These are phyloP conservation scores for Oncorhynchus masou DNA, from an alignment of 2,113 vertebrate genomes.

Conservation along the genomic window DNA sequence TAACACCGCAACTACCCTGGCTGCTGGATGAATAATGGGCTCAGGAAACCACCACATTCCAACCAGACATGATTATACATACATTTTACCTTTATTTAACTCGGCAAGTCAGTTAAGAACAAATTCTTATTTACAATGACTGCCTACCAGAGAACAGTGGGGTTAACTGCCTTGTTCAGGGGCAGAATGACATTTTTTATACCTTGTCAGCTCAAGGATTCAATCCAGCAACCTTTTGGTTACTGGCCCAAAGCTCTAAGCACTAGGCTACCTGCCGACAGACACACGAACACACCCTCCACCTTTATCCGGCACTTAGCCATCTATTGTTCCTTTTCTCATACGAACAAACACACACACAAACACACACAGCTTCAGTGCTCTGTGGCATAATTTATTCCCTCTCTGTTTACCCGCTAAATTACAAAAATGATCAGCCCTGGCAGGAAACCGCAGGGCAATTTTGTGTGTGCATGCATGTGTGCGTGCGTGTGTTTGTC, in stretches of 20 bases:
- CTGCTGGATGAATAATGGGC: slow-evolving; percentile 47
- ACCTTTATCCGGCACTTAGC: neutral
- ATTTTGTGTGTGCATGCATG: neutral
- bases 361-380: neutral
- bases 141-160: too few relatives aligned
- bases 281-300: neutral
- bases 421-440: neutral
- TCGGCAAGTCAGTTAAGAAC: too few relatives aligned
- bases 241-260: too few relatives aligned
- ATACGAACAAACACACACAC: neutral
- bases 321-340: neutral
- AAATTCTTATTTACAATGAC: too few relatives aligned
- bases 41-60: slow-evolving; percentile 22
- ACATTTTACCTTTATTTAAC: too few relatives aligned
- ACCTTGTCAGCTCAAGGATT: too few relatives aligned
- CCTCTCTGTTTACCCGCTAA: neutral
- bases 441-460: neutral
- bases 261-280: too few relatives aligned
- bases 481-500: too few relatives aligned
- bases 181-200: too few relatives aligned
- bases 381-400: neutral
- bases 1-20: slow-evolving; percentile 34
- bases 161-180: too few relatives aligned
- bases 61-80: neutral
- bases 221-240: too few relatives aligned